phyloP scores from a whole-genome alignment of 2,113 vertebrate genomes.

The Petrocephalus zakoni region DNA sequence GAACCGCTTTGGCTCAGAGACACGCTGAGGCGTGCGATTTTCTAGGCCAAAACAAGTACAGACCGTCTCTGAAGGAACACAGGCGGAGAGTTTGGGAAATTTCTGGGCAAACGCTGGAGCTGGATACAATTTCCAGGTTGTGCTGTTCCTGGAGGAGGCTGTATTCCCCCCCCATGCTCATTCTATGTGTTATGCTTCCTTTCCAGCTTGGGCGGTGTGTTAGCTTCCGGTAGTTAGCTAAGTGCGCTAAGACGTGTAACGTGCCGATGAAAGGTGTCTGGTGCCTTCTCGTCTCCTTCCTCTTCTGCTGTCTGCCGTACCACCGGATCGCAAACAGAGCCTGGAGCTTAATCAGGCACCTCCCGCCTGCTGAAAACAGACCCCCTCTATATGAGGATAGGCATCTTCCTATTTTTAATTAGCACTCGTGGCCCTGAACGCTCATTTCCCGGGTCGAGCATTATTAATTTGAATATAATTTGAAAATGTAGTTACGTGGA shows the following conservation, averaged over 20 bases:
- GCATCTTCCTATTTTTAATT: neutral
- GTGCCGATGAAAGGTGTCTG: neutral
- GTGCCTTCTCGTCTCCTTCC: neutral
- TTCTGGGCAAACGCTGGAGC: slow-evolving; percentile 34
- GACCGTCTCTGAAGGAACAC: neutral
- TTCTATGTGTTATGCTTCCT: slow-evolving; percentile 31
- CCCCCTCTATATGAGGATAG: neutral
- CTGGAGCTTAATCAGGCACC: neutral
- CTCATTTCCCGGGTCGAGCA: neutral
- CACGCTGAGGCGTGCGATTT: neutral
- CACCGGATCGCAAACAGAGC: neutral
- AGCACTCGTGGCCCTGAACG: neutral
- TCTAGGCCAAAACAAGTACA: neutral
- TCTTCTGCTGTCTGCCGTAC: neutral
- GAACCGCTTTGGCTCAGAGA: neutral
- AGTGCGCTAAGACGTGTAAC: neutral
- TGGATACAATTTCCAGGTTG: slow-evolving; percentile 49
- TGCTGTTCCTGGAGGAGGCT: slow-evolving; percentile 42
- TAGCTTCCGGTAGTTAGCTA: slow-evolving; percentile 34
- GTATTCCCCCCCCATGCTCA: slow-evolving; percentile 39
- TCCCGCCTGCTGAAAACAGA: no score
- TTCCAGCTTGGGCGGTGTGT: slow-evolving; percentile 29
- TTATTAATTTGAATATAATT: neutral
- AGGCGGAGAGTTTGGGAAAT: slow-evolving; percentile 36
- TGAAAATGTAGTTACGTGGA: neutral